phyloP scores from a whole-genome alignment of 35 echinoderm and acorn worm species.

The Diadema setosum region DNA sequence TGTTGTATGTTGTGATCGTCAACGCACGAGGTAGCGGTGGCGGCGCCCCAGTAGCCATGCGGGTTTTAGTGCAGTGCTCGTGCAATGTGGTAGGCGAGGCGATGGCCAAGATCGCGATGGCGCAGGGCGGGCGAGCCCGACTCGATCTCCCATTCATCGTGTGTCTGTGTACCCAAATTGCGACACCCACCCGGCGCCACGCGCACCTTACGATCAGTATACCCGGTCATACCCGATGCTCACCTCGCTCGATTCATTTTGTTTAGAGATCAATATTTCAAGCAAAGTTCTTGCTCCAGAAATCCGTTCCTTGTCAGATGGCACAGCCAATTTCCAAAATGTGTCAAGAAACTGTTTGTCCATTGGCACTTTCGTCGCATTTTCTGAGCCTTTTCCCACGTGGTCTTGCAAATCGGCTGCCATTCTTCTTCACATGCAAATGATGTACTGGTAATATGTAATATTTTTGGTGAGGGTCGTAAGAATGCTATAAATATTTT shows the following conservation, averaged over 20 bases:
- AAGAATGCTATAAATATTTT: background rate
- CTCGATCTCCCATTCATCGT: background rate
- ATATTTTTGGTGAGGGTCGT: too few species aligned
- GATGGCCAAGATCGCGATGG: too few species aligned
- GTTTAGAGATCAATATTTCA: slow-evolving; percentile 55
- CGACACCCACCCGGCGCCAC: too few species aligned
- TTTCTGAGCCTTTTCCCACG: background rate
- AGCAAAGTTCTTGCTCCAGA: slow-evolving; percentile 59
- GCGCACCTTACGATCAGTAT: too few species aligned
- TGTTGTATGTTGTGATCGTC: too few species aligned
- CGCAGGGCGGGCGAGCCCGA: too few species aligned
- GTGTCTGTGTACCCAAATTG: background rate
- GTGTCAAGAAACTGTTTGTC: slow-evolving; percentile 72
- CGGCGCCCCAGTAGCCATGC: too few species aligned
- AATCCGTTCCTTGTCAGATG: slow-evolving; percentile 48
- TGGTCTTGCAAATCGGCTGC: slow-evolving; percentile 12
- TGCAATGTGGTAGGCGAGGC: too few species aligned
- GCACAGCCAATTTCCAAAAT: slow-evolving; percentile 83
- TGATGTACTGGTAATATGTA: background rate
- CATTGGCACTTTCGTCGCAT: background rate
- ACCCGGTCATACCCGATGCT: too few species aligned
- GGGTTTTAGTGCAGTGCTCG: too few species aligned
- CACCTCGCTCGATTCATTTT: slow-evolving; percentile 36
- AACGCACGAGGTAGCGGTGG: too few species aligned
- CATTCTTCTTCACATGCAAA: background rate